Evolutionary conservation across 2,113 vertebrate species (phyloP), one percentile per base, ranked within the genome.

Genomic region (Scopus umbretta): DNA sequence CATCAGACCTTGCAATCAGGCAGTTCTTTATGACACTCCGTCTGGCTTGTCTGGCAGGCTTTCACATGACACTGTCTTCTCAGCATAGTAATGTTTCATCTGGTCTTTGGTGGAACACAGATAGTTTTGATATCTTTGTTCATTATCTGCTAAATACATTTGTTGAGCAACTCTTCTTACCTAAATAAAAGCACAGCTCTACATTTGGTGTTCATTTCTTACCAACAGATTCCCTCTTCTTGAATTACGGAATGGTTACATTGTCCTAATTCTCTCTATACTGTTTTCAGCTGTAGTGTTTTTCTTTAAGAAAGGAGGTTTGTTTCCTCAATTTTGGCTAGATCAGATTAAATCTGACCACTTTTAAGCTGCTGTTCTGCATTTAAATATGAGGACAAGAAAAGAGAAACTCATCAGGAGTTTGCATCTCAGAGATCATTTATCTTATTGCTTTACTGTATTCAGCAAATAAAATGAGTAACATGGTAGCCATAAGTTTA

Each of bases 41-140:
- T 65, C 91, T 93, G 92, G 59, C n/a, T 42, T 88, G 88, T 90
- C 92, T 93, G 91, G 86, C 95, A 92, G 56, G 38, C 43, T 96
- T 94, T 94, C 92, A 94, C 65, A 71, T 61, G 67, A 81, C 91
- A 76, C 72, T 56, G 86, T 55, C 82, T 92, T 95, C 80, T 95
- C 87, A 86, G 81, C 67, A 92, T 68, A 79, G 76, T 61, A 86
- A 95, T 65, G 76, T 53, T 93, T 96, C 72, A 90, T 78, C 58
- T 88, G 52, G 32, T 91, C 70, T 87, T 92, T 45, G 56, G 83
- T 85, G 66, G 80, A 94, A 86, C 58, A 47, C 11, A 40, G 52
- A 49, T 23, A 68, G 50, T 72, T 89, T 26, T 52, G 42, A 16
- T 63, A 71, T 19, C 62, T 93, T 82, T 63, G 16, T 59, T 92